These are phyloP conservation scores for Conomelus anceps DNA, from an alignment of 2,888 invertebrate species.

Conservation along the genomic window DNA sequence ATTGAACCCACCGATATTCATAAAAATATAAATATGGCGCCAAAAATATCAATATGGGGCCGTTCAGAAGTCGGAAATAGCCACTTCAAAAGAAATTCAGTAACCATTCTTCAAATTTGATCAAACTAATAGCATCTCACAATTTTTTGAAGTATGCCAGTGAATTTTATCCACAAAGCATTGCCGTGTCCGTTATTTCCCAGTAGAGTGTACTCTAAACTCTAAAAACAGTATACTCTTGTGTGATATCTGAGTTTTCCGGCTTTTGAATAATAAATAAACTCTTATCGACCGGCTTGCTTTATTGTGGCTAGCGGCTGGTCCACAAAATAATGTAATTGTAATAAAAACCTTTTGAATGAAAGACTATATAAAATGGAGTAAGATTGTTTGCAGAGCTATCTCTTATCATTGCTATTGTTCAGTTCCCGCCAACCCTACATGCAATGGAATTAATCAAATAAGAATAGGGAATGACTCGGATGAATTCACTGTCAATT, in stretches of 20 bases:
- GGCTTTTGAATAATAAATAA: not conserved
- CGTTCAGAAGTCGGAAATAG: not conserved
- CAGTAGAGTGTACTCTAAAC: not conserved
- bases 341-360: not conserved
- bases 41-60: too few species aligned
- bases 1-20: too few species aligned
- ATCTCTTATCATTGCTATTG: not conserved
- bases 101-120: not conserved
- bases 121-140: too few species aligned
- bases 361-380: not conserved
- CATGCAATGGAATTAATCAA: too few species aligned
- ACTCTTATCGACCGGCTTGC: not conserved
- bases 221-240: not conserved
- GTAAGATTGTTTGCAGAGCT: not conserved
- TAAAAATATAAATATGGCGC: not conserved
- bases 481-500: too few species aligned
- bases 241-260: not conserved
- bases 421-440: not conserved
- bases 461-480: too few species aligned
- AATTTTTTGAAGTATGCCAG: not conserved
- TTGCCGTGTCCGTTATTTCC: not conserved
- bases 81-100: not conserved
- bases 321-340: not conserved
- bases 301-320: not conserved
- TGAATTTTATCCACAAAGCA: not conserved